phyloP scores from a whole-genome alignment of 2,113 vertebrate species.

The Psilopsiagon aymara region DNA sequence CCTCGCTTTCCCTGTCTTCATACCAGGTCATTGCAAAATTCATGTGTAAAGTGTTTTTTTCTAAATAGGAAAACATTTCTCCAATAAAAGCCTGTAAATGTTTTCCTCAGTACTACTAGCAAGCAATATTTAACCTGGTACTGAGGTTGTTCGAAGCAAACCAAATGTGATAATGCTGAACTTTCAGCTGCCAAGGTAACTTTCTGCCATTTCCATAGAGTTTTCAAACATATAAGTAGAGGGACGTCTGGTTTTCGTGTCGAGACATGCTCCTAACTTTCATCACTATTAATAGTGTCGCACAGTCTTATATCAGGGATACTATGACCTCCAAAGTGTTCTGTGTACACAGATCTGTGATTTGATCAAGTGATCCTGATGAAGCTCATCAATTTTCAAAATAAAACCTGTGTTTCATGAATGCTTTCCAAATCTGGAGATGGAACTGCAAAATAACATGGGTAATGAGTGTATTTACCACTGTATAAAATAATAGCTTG shows the following conservation, averaged over 20 bases:
- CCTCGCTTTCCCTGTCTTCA: neutral
- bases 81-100: constrained; percentile 48
- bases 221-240: neutral
- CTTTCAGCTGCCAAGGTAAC: neutral
- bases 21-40: neutral
- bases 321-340: neutral
- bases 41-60: neutral
- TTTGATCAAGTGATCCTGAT: neutral
- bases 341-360: neutral
- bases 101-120: constrained; percentile 36
- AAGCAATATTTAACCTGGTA: neutral
- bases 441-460: neutral
- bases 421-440: neutral
- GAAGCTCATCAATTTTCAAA: neutral
- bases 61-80: constrained; percentile 56
- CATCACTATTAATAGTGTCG: neutral
- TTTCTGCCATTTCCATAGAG: neutral
- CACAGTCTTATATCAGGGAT: neutral
- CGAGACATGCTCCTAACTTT: neutral
- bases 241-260: neutral
- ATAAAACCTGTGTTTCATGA: neutral
- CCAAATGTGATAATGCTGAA: neutral
- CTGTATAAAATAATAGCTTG: neutral
- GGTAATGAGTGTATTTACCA: neutral
- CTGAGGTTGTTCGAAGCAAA: neutral